These are phyloP conservation scores for Rousettus madagascariensis DNA, from an alignment of 2,797 vertebrate genomes.

Conservation along the genomic window DNA sequence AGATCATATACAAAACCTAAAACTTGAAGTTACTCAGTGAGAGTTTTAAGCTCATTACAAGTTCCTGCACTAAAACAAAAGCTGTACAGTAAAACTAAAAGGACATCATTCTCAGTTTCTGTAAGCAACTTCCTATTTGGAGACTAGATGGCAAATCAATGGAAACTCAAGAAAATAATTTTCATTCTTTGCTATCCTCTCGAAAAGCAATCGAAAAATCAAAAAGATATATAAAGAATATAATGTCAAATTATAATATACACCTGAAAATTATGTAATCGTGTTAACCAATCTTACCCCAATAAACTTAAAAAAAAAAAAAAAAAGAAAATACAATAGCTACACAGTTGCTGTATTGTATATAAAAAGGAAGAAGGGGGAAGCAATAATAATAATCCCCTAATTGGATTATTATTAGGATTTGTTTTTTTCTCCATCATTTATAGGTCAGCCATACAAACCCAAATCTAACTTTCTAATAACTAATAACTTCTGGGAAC, in stretches of 20 bases:
- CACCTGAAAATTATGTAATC: no score
- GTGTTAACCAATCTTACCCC: no score
- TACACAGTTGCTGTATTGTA: background rate
- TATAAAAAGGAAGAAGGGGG: background rate
- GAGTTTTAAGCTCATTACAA: background rate
- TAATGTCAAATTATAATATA: no score
- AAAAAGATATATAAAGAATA: conserved; percentile 37
- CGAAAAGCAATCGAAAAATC: background rate
- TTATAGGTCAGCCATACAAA: background rate
- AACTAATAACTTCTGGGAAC: background rate
- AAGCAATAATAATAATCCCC: background rate
- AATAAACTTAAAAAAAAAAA: background rate
- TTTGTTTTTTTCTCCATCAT: background rate
- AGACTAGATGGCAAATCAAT: background rate
- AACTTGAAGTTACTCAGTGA: background rate
- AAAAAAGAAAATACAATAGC: background rate
- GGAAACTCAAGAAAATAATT: conserved; percentile 30
- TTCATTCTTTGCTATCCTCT: background rate
- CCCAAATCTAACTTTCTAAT: background rate
- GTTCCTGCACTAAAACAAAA: conserved; percentile 50
- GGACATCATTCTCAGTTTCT: background rate
- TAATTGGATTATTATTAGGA: background rate
- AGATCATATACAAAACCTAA: conserved; percentile 12
- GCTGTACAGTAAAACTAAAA: conserved; percentile 2
- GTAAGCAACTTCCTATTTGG: background rate